Conservation (phyloP, 1,140 invertebrate species). For the Micrasema minimum region DNA sequence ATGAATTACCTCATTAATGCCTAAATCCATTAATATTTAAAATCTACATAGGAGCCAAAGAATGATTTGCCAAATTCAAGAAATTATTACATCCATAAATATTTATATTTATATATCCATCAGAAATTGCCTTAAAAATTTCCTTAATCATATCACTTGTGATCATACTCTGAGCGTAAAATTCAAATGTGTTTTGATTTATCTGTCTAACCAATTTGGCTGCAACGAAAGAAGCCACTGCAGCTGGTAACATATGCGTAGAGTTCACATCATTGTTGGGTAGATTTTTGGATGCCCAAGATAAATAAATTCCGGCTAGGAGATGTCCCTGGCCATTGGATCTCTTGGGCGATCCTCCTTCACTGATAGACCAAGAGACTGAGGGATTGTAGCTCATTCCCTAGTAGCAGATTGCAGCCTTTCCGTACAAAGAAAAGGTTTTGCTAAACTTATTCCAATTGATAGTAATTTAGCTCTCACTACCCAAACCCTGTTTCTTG, state of each 20-base stretch:
- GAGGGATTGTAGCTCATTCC: background rate
- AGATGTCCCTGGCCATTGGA: conserved; percentile 20
- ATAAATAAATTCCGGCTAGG: conserved; percentile 36
- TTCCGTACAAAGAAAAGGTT: conserved; percentile 2
- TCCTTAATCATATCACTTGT: background rate
- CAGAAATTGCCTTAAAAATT: background rate
- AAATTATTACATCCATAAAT: background rate
- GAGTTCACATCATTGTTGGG: background rate
- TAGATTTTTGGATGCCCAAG: conserved; percentile 31
- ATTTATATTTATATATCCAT: background rate
- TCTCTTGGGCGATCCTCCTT: background rate
- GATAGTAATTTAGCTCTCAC: background rate
- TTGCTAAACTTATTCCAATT: background rate
- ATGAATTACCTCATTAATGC: too few species aligned
- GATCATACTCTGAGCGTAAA: background rate
- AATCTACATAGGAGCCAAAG: background rate
- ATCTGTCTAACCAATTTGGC: conserved; percentile 3
- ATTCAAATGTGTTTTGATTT: background rate
- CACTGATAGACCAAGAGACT: conserved; percentile 8
- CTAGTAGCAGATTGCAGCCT: conserved; percentile 3
- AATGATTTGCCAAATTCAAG: background rate
- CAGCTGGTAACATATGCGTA: conserved; percentile 29
- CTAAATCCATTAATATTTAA: too few species aligned
- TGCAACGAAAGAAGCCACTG: conserved; percentile 29
- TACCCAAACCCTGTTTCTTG: background rate